Percentiles rank a stretch among this genome's conserved stretches.
Conservation (phyloP, 2,797 vertebrate genomes). For the Poeciliopsis presidionis region DNA sequence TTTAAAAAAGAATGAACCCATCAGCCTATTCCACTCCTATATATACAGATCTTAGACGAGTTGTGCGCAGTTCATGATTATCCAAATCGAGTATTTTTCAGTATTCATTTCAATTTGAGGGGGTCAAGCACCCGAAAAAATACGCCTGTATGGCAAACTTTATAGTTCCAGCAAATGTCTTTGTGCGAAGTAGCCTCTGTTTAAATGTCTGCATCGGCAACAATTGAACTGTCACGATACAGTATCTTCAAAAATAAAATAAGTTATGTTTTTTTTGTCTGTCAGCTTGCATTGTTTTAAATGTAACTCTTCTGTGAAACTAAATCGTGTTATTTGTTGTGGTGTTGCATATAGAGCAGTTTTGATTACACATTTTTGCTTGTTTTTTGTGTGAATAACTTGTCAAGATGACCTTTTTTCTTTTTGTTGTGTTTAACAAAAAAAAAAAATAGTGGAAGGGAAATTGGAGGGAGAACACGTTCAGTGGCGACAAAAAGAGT, state of each 20-base stretch:
- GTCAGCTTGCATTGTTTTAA: constrained; percentile 87
- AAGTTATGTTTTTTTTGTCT: constrained; percentile 68
- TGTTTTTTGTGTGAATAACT: constrained; percentile 83
- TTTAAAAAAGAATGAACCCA: constrained; percentile 60
- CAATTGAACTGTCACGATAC: constrained; percentile 83
- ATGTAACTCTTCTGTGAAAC: constrained; percentile 85
- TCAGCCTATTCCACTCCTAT: constrained; percentile 75
- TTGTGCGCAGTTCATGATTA: constrained; percentile 69
- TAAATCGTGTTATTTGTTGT: constrained; percentile 84
- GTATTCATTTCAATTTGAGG: constrained; percentile 61
- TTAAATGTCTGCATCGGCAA: constrained; percentile 85
- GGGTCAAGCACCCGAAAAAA: constrained; percentile 62
- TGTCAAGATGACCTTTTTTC: constrained; percentile 80
- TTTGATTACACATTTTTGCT: constrained; percentile 84
- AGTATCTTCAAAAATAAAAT: constrained; percentile 83
- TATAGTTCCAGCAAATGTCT: constrained; percentile 83
- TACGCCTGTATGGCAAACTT: constrained; percentile 73
- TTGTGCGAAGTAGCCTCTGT: constrained; percentile 81
- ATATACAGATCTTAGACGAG: constrained; percentile 71
- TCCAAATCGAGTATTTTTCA: constrained; percentile 75
- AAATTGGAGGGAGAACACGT: constrained; percentile 64
- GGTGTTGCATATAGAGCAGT: constrained; percentile 85
- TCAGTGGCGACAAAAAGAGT: constrained; percentile 79
- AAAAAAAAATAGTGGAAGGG: constrained; percentile 69
- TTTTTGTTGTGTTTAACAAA: constrained; percentile 71